Evolutionary conservation across 2,113 vertebrate genomes (phyloP).

Genomic region (Hylia prasina): DNA sequence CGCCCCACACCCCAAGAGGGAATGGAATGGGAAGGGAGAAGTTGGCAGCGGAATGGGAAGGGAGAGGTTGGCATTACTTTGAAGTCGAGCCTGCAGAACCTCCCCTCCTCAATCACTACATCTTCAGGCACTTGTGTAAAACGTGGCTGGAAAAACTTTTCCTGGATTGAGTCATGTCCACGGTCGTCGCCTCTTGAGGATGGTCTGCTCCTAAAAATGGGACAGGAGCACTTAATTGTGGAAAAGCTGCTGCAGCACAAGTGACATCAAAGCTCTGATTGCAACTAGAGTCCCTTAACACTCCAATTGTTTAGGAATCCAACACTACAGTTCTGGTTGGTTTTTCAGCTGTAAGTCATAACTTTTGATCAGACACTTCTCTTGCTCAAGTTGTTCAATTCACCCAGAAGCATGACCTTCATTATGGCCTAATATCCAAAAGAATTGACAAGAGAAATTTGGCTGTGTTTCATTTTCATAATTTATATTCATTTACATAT

Average conservation of each 20-base stretch:
- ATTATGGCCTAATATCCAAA: not conserved
- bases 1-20: not conserved
- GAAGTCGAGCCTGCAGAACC: conserved; percentile 93
- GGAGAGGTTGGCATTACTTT: conserved; percentile 76
- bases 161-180: conserved; percentile 86
- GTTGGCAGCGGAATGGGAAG: not conserved
- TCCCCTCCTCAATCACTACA: conserved; percentile 86
- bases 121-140: conserved; percentile 90
- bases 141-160: conserved; percentile 92
- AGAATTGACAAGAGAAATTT: not conserved
- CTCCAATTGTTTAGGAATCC: rapidly evolving
- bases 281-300: not conserved
- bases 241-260: not conserved
- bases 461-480: not conserved
- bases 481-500: not conserved
- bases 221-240: not conserved
- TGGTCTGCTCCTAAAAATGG: conserved; percentile 78
- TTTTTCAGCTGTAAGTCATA: not conserved
- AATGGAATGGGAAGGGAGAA: not conserved
- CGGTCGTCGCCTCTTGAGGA: conserved; percentile 78
- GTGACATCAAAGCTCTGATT: not conserved
- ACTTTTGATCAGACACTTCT: not conserved
- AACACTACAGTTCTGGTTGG: not conserved
- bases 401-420: not conserved
- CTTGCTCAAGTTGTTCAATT: not conserved